phyloP scores from a whole-genome alignment of 2,888 invertebrate genomes.

The Zhengitettix transpicula region DNA sequence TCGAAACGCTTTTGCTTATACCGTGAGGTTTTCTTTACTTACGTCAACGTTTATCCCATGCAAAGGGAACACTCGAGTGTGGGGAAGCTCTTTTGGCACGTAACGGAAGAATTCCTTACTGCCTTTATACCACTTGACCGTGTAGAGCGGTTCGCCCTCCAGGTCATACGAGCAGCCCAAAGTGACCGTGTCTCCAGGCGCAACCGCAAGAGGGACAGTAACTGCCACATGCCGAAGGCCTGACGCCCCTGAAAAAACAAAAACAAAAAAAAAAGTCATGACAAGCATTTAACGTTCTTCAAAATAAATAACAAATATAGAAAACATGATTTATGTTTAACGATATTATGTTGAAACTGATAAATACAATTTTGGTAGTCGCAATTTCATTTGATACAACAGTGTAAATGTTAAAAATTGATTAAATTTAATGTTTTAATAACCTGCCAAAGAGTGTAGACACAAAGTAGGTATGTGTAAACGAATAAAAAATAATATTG shows the following conservation, averaged over 20 bases:
- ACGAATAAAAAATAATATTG: too few relatives aligned
- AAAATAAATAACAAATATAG: too few relatives aligned
- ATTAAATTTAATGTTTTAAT: too few relatives aligned
- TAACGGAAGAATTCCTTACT: constrained; percentile 61
- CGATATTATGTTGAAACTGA: too few relatives aligned
- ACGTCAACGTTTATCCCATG: constrained; percentile 58
- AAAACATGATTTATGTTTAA: too few relatives aligned
- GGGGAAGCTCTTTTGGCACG: constrained; percentile 61
- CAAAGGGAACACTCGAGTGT: constrained; percentile 52
- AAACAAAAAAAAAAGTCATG: neutral
- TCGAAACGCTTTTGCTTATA: too few relatives aligned
- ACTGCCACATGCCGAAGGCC: constrained; percentile 52
- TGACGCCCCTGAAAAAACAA: constrained; percentile 30
- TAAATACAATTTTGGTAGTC: too few relatives aligned
- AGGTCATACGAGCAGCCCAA: constrained; percentile 60
- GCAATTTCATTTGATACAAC: too few relatives aligned
- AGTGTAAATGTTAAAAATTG: too few relatives aligned
- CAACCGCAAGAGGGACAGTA: constrained; percentile 51
- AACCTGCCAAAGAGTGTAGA: too few relatives aligned
- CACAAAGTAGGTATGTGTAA: too few relatives aligned
- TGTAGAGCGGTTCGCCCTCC: constrained; percentile 55
- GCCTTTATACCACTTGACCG: constrained; percentile 70
- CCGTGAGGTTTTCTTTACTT: constrained; percentile 37
- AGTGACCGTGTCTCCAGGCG: constrained; percentile 54
- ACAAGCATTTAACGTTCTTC: too few relatives aligned